A percentile compares a stretch with the other conserved stretches of the same genome.
These are phyloP conservation scores for Cyanoderma ruficeps DNA, from an alignment of 2,113 vertebrate genomes.

Conservation along the genomic window DNA sequence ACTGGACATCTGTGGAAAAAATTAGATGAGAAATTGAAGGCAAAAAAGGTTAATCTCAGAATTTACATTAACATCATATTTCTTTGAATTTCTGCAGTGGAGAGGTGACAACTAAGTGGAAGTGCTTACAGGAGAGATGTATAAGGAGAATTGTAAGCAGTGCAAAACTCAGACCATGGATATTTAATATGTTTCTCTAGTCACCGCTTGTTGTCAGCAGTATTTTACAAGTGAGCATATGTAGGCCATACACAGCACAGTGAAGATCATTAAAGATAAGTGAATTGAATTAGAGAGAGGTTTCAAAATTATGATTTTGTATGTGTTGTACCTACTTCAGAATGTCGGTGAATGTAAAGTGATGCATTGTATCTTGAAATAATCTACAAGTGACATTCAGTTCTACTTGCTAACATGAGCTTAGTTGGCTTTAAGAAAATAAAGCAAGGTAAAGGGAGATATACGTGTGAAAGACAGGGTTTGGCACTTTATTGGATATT, in stretches of 20 bases:
- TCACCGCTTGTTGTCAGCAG: not conserved
- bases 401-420: constrained; percentile 48
- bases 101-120: not conserved
- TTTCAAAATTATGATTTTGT: not conserved
- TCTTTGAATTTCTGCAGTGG: not conserved
- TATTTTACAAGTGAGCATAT: constrained; percentile 13
- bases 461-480: constrained; percentile 60
- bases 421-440: constrained; percentile 75
- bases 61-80: not conserved
- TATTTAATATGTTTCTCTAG: not conserved
- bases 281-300: not conserved
- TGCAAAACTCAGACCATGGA: not conserved
- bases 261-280: not conserved
- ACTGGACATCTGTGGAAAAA: constrained; percentile 64
- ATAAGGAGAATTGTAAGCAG: not conserved
- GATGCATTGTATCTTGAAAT: constrained; percentile 4
- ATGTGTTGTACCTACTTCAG: not conserved
- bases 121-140: not conserved
- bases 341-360: not conserved
- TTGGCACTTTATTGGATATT: constrained; percentile 77
- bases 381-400: constrained; percentile 9
- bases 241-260: not conserved
- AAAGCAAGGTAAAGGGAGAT: constrained; percentile 69
- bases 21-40: constrained; percentile 74
- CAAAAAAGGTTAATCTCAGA: constrained; percentile 58